Evolutionary conservation across 2,797 vertebrate species (phyloP).

Genomic region (Pangasius macronema): DNA sequence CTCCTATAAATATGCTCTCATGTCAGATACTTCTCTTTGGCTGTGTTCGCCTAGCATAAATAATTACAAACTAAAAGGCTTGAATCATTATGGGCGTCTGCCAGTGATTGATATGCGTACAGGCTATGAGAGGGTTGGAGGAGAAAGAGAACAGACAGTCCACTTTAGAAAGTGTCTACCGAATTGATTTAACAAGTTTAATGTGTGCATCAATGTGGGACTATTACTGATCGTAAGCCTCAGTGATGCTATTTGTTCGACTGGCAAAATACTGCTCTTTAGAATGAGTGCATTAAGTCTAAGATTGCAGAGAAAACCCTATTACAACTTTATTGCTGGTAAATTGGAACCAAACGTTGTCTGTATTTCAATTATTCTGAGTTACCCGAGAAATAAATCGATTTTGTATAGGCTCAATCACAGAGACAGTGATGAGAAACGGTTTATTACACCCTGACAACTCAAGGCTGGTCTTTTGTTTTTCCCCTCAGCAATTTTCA

Average conservation of each 20-base stretch:
- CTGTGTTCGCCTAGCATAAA: slow-evolving; percentile 64
- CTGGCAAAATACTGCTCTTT: slow-evolving; percentile 92
- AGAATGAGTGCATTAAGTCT: slow-evolving; percentile 95
- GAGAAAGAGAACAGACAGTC: slow-evolving; percentile 82
- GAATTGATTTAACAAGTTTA: slow-evolving; percentile 96
- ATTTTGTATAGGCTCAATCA: slow-evolving; percentile 88
- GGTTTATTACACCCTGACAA: slow-evolving; percentile 89
- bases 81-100: slow-evolving; percentile 78
- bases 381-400: slow-evolving; percentile 94
- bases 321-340: slow-evolving; percentile 96
- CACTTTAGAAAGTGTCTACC: slow-evolving; percentile 88
- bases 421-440: slow-evolving; percentile 89
- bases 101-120: slow-evolving; percentile 73
- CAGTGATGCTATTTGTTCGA: slow-evolving; percentile 94
- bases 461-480: slow-evolving; percentile 72
- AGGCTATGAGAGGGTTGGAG: slow-evolving; percentile 72
- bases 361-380: slow-evolving; percentile 96
- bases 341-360: slow-evolving; percentile 96
- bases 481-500: slow-evolving; percentile 88
- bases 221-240: slow-evolving; percentile 93
- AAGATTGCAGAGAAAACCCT: slow-evolving; percentile 95
- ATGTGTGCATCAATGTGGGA: slow-evolving; percentile 88
- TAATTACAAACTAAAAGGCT: slow-evolving; percentile 80
- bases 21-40: slow-evolving; percentile 56
- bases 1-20: slow-evolving; percentile 56